Percentiles rank a stretch among this genome's conserved stretches.
Evolutionary conservation across 2,888 invertebrate genomes (phyloP).

Genomic region (Siphonodentalium dalli): DNA sequence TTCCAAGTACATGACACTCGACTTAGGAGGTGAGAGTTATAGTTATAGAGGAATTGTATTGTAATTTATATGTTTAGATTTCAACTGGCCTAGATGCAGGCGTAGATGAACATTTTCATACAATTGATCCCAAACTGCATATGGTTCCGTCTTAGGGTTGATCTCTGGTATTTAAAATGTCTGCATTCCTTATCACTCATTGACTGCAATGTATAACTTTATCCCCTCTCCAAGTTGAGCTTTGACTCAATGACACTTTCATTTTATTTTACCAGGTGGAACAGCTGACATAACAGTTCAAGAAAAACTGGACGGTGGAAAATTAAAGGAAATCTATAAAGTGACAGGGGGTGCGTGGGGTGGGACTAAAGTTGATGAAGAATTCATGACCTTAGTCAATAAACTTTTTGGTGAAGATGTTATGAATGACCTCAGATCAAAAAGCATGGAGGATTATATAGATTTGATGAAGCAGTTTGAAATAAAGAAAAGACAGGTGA

Average conservation of each 20-base stretch:
- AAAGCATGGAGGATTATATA: conserved; percentile 5
- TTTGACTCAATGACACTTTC: not conserved
- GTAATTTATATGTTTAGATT: too few species aligned
- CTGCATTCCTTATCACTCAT: too few species aligned
- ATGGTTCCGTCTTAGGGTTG: too few species aligned
- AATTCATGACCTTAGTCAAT: conserved; percentile 13
- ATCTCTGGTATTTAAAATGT: too few species aligned
- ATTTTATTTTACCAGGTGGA: conserved; percentile 12
- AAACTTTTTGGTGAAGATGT: conserved; percentile 21
- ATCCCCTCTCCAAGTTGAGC: too few species aligned
- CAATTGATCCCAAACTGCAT: too few species aligned
- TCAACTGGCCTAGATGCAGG: too few species aligned
- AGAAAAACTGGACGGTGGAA: conserved; percentile 10
- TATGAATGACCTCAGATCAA: conserved; percentile 1
- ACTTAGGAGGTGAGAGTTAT: too few species aligned
- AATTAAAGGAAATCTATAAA: conserved; percentile 14
- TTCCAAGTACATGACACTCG: too few species aligned
- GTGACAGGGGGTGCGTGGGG: conserved; percentile 27
- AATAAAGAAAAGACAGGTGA: conserved; percentile 18
- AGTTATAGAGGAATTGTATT: too few species aligned
- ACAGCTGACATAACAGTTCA: conserved; percentile 26
- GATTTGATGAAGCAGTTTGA: conserved; percentile 23
- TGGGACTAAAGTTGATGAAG: conserved; percentile 20
- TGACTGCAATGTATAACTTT: too few species aligned
- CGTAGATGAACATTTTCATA: too few species aligned